Evolutionary conservation across 2,113 vertebrate species (phyloP).

Genomic region (Cynopterus brachyotis): DNA sequence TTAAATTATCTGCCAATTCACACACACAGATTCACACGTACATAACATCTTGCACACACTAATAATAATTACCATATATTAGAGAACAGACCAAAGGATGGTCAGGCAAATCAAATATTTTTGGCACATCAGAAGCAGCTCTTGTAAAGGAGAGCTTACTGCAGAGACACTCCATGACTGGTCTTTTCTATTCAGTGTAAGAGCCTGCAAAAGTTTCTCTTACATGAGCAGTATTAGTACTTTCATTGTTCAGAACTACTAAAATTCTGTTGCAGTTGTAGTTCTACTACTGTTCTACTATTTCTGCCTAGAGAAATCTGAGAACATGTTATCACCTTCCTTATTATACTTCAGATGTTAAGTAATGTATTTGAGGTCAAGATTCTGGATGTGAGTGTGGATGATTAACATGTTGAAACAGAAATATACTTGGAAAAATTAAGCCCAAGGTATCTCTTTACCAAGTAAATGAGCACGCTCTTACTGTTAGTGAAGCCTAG

Average conservation of each 20-base stretch:
- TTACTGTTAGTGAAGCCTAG: background rate
- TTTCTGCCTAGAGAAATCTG: background rate
- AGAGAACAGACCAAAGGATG: background rate
- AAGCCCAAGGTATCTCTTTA: background rate
- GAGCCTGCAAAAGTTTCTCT: background rate
- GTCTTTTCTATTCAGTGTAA: background rate
- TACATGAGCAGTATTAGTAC: fast-evolving
- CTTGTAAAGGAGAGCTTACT: background rate
- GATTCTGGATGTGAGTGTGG: background rate
- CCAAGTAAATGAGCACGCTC: background rate
- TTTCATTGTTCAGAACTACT: background rate
- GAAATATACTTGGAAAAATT: background rate
- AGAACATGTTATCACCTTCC: background rate
- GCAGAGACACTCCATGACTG: background rate
- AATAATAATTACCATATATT: background rate
- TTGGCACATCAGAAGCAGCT: background rate
- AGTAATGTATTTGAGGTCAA: background rate
- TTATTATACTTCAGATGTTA: background rate
- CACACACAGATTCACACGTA: background rate
- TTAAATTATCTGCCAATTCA: background rate
- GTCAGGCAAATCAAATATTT: background rate
- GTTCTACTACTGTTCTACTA: background rate
- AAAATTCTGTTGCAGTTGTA: background rate
- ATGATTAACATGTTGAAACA: background rate
- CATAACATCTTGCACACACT: background rate